Conservation (phyloP, 2,113 vertebrate species). For the Shinisaurus crocodilurus region DNA sequence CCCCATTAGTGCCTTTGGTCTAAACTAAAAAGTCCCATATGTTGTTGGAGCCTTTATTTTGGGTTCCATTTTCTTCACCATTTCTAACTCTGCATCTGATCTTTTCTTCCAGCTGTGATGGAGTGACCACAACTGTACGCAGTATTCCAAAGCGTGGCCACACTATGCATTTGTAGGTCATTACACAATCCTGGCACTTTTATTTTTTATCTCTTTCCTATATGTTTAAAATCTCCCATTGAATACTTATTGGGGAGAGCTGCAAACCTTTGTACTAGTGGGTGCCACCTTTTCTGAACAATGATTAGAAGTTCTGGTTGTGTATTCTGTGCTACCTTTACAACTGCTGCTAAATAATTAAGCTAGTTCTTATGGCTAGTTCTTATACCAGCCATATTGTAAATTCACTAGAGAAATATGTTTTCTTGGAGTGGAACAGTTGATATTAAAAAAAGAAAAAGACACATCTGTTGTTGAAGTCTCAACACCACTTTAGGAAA, state of each 20-base stretch:
- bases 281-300: neutral
- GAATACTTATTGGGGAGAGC: neutral
- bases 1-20: neutral
- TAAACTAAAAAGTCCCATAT: neutral
- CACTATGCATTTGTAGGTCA: neutral
- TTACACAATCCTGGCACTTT: neutral
- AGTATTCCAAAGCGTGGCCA: neutral
- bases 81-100: neutral
- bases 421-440: constrained; percentile 5
- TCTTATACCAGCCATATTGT: neutral
- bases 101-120: neutral
- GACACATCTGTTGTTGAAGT: neutral
- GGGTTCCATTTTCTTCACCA: neutral
- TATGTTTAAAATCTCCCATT: neutral
- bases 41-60: neutral
- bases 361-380: neutral
- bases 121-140: neutral
- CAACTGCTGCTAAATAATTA: neutral
- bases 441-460: constrained; percentile 7
- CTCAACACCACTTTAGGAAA: constrained; percentile 34
- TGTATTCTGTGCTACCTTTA: neutral
- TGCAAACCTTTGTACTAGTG: neutral
- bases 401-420: neutral
- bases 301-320: neutral
- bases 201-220: neutral